These are phyloP conservation scores for Regulus satrapa DNA, from an alignment of 2,113 vertebrate genomes.

Conservation along the genomic window DNA sequence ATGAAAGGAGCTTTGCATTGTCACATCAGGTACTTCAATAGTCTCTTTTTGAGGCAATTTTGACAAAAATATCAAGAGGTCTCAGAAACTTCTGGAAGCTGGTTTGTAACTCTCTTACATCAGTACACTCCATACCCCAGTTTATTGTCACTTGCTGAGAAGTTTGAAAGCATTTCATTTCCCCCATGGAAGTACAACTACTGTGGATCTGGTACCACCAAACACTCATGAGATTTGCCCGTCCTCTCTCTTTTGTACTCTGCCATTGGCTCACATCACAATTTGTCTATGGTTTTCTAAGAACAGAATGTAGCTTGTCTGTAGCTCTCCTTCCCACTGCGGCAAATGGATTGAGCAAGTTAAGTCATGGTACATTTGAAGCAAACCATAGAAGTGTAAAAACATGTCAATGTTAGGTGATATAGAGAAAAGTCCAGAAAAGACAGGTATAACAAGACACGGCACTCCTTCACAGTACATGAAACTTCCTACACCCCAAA, in stretches of 20 bases:
- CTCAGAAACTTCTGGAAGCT: background rate
- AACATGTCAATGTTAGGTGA: background rate
- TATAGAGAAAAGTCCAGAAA: background rate
- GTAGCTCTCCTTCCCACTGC: background rate
- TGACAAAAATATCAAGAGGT: background rate
- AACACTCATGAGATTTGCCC: background rate
- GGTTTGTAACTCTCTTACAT: background rate
- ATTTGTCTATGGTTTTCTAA: background rate
- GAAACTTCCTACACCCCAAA: background rate
- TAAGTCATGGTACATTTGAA: background rate
- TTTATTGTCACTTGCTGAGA: background rate
- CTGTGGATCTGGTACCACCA: background rate
- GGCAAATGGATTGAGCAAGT: background rate
- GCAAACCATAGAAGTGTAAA: background rate
- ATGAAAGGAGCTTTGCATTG: background rate
- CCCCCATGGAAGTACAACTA: too few species aligned
- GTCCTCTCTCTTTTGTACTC: background rate
- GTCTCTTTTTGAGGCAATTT: background rate
- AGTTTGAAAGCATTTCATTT: background rate
- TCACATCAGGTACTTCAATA: background rate
- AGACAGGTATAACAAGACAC: background rate
- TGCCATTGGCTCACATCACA: background rate
- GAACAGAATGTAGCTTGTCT: background rate
- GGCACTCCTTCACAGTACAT: background rate
- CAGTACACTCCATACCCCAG: background rate